Evolutionary conservation across 2,797 vertebrate genomes (phyloP), one percentile per base, ranked within the genome.

Genomic region (Astyanax mexicanus): DNA sequence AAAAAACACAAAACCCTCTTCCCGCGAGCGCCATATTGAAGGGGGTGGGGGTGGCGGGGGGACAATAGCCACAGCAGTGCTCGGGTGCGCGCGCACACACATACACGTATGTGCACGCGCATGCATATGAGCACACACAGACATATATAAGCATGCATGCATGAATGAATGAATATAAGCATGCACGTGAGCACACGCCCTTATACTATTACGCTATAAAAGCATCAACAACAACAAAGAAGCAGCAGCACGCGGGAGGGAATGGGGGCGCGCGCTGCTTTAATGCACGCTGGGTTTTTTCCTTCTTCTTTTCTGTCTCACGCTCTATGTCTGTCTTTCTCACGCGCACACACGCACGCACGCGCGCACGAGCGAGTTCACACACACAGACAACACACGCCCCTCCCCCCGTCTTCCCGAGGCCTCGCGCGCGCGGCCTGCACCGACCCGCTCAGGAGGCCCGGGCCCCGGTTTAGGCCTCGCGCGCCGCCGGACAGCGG

Each of bases 361-460:
- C 21, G 6, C 45, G 23, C 10, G 23, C 21, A 23, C 21, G 0
- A 11, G 51, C 69, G 32, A n/a, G n/a, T n/a, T n/a, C 10, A 4
- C 45, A 10, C 3, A n/a, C n/a, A n/a, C n/a, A n/a, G n/a, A n/a
- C n/a, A n/a, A 10, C 4, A 2, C 21, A 13, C 11, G 71, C 58
- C 65, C 73, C 76, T 47, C 58, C 79, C 64, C 70, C 42, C 52
- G 54, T 57, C 38, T 55, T 49, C 15, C 52, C 61, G 77, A 86
- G 93, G 93, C 93, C 94, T 89, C 91, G 83, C 83, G 40, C 47
- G 72, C 88, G 92, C 90, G 93, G 93, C 92, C 93, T 93, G n/a
- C n/a, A n/a, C n/a, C n/a, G n/a, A n/a, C n/a, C n/a, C n/a, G n/a
- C n/a, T 87, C 87, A 89, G 79, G 67, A 88, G 93, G 93, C 93